Evolutionary conservation across 30 jellyfish, hydroid and myxozoan species (phyloP).

Genomic region (Morbakka virulenta): DNA sequence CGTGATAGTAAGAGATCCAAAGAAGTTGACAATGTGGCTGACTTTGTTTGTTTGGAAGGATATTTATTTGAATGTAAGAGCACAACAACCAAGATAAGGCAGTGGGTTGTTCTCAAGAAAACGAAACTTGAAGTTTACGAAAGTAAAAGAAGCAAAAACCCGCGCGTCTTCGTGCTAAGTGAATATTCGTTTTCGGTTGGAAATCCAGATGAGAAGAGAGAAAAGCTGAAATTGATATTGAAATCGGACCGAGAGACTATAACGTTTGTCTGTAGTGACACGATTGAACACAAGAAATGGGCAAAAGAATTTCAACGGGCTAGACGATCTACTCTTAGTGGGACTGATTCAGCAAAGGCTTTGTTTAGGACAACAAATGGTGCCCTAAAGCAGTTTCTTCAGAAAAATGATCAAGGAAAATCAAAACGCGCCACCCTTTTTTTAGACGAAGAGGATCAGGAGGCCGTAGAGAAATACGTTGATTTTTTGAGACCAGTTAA

Average conservation of each 20-base stretch:
- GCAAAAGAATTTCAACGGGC: constrained; percentile 7
- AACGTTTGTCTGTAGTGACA: background rate
- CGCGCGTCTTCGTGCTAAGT: constrained; percentile 43
- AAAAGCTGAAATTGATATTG: constrained; percentile 28
- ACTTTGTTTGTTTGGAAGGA: constrained; percentile 46
- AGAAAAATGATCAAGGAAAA: constrained; percentile 36
- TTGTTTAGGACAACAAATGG: background rate
- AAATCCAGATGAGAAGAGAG: constrained; percentile 44
- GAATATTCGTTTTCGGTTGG: constrained; percentile 17
- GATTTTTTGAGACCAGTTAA: constrained; percentile 72
- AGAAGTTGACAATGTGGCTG: constrained; percentile 25
- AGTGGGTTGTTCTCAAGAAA: constrained; percentile 79
- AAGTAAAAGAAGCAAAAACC: constrained; percentile 46
- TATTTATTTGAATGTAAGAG: constrained; percentile 45
- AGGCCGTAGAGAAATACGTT: constrained; percentile 72
- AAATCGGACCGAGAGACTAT: constrained; percentile 53
- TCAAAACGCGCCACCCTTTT: constrained; percentile 77
- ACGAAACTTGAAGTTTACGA: constrained; percentile 62
- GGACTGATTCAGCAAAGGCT: constrained; percentile 10
- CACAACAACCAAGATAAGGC: constrained; percentile 40
- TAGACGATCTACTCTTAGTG: constrained; percentile 47
- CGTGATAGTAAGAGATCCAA: constrained; percentile 42
- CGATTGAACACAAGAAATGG: background rate
- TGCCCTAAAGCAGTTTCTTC: background rate
- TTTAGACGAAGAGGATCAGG: constrained; percentile 67